Base-by-base conservation (phyloP, 2,888 invertebrate genomes). In the Idaea biselata region DNA sequence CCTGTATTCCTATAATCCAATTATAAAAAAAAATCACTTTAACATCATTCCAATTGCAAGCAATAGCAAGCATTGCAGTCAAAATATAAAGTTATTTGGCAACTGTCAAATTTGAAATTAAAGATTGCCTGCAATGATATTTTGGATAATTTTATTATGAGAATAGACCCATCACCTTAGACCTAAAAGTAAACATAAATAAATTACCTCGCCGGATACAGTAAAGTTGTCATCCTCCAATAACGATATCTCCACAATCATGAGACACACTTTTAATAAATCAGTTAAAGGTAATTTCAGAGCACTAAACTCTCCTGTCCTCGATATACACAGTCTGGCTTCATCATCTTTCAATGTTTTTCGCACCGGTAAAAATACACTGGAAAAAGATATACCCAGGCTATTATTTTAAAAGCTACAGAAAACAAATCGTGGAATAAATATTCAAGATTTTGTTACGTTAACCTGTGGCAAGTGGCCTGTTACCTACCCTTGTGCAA, bases 401-500 rank as follows among this genome's bases (percentile, higher is more conserved):
- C n/a, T n/a, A n/a, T n/a, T 11, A 44, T 44, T 44, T 44, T 44
- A 44, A 8, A 44, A 8, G 44, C 14, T 8, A 14, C 44, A 8
- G 3, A 4, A 11, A 33, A 5, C 1, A 14, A 44, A 0, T 8
- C 0, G 32, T 32, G 11, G 6, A 8, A n/a, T n/a, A n/a, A n/a
- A n/a, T n/a, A n/a, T n/a, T n/a, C n/a, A n/a, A n/a, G n/a, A n/a
- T n/a, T n/a, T n/a, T 6, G 32, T 32, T 32, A 32, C 7, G 32
- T 32, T 32, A 6, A 32, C 32, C 32, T 32, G 7, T 6, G 32
- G 32, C 32, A 6, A 32, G 7, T 7, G 32, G 4, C 32, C 32
- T 56, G 25, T 56, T 17, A 59, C 80, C 77, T 80, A 93, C 93
- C 93, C 93, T 63, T 86, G 72, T 76, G 87, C 84, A 61, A 93